Base-by-base conservation (phyloP, 2,797 vertebrate genomes). In the Syngnathus acus region DNA sequence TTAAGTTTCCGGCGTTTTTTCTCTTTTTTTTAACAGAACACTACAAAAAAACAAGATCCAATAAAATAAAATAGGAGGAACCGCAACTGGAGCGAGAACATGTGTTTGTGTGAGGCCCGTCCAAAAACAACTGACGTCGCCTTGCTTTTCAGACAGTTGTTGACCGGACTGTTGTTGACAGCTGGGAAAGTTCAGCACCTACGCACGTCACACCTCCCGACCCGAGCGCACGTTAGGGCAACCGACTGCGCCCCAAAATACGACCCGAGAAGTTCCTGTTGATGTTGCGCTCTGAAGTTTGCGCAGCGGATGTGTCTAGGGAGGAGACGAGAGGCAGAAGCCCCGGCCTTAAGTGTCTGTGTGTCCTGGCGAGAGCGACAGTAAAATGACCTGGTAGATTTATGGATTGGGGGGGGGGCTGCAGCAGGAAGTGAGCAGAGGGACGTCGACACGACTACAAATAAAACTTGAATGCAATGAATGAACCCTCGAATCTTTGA, bases 341-440 rank as follows among this genome's bases (percentile, higher is more conserved):
- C 76, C 68, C 68, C 73, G 78, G 73, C 76, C 78, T 84, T 84
- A 80, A 84, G 72, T 64, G 74, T 76, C 66, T 84, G 80, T 72
- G 71, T 78, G 75, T 83, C 68, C 80, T 82, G 80, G 77, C 73
- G 69, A 65, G 67, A 66, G 74, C 72, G 78, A 80, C 81, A 71
- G 26, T 16, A 8, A 16, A 79, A 82, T 77, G 78, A 82, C 75
- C 77, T 62, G 32, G 53, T n/a, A 19, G 75, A 82, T 84, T 84
- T 79, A 79, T 74, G 68, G 66, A 62, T 11, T 21, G 61, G 40
- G 63, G 19, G 19, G 7, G 0, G 47, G 17, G 16, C 67, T 32
- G 72, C 43, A 45, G 61, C 73, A 80, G 74, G 75, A 84, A 82
- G 72, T n/a, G 26, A 63, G 64, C 38, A 64, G 65, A 67, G 47